These are phyloP conservation scores for Caenorhabditis macrosperma DNA, from an alignment of 2,888 invertebrate genomes.

Conservation along the genomic window DNA sequence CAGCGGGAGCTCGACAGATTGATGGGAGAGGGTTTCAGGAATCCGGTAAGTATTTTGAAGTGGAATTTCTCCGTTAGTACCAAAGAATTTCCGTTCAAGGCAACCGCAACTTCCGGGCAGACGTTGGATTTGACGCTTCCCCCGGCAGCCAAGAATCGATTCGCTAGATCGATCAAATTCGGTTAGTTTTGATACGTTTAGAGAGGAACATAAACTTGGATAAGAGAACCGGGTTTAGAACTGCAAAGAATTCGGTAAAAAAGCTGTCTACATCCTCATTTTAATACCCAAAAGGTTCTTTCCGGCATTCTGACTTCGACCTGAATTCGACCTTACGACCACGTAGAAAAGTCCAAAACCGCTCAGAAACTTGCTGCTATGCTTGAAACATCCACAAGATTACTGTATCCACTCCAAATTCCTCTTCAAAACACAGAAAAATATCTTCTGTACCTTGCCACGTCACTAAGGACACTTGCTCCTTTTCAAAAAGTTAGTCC, in stretches of 20 bases:
- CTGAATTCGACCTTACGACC: no score
- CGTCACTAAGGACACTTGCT: no score
- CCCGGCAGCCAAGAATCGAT: conserved; percentile 71
- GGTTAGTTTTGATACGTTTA: conserved; percentile 63
- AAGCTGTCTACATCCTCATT: no score
- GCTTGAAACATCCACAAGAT: no score
- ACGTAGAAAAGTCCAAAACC: no score
- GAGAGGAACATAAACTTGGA: neutral
- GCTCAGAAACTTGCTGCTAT: no score
- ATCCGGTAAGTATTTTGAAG: conserved; percentile 16
- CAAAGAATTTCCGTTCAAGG: conserved; percentile 19
- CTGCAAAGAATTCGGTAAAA: neutral
- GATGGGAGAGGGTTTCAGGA: conserved; percentile 68
- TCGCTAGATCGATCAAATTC: conserved; percentile 72
- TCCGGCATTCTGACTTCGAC: no score
- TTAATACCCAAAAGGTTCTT: no score
- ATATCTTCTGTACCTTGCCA: no score
- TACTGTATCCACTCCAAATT: no score
- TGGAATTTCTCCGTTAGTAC: neutral
- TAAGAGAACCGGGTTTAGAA: neutral
- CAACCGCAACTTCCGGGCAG: conserved; percentile 4
- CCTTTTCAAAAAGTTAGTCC: neutral
- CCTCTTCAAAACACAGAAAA: no score
- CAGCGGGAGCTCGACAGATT: conserved; percentile 73
- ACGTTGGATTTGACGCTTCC: conserved; percentile 72